A percentile compares a stretch with the other conserved stretches of the same genome.
These are phyloP conservation scores for Habroteleia sp. DNA, from an alignment of 2,888 invertebrate species.

Conservation along the genomic window DNA sequence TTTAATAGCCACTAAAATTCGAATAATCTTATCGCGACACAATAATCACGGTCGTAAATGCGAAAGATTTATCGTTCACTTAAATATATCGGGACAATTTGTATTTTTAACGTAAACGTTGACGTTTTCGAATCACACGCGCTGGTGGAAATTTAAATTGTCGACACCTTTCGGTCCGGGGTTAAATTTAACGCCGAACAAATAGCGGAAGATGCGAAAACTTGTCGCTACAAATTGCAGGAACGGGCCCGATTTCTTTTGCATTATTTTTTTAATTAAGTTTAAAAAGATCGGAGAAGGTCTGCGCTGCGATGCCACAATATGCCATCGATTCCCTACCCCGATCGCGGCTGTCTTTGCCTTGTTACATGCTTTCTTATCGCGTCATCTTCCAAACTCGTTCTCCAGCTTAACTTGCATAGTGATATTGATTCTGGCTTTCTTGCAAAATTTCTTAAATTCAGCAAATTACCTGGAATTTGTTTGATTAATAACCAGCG, in stretches of 20 bases:
- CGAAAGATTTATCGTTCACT: constrained; percentile 42
- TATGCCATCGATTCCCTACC: constrained; percentile 34
- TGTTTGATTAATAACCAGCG: too few species aligned
- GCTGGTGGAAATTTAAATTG: not conserved
- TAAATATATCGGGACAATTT: constrained; percentile 32
- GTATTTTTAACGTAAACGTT: constrained; percentile 16
- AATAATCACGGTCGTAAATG: constrained; percentile 37
- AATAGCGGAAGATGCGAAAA: not conserved
- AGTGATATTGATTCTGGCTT: constrained; percentile 39
- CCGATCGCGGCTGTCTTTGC: constrained; percentile 54
- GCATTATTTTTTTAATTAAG: too few species aligned
- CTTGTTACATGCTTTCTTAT: constrained; percentile 61
- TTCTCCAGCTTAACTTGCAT: constrained; percentile 45
- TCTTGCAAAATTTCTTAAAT: too few species aligned
- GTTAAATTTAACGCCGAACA: not conserved
- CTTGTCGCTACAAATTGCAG: too few species aligned
- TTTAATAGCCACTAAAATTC: constrained; percentile 51
- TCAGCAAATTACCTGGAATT: too few species aligned
- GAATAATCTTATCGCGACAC: constrained; percentile 46
- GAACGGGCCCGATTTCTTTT: too few species aligned
- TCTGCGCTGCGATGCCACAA: constrained; percentile 13
- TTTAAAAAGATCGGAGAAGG: not conserved
- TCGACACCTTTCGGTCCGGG: not conserved
- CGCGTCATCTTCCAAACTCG: constrained; percentile 62
- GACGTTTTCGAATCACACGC: not conserved